These are phyloP conservation scores for Latrodectus elegans DNA, from an alignment of 2,888 invertebrate genomes.

Conservation along the genomic window DNA sequence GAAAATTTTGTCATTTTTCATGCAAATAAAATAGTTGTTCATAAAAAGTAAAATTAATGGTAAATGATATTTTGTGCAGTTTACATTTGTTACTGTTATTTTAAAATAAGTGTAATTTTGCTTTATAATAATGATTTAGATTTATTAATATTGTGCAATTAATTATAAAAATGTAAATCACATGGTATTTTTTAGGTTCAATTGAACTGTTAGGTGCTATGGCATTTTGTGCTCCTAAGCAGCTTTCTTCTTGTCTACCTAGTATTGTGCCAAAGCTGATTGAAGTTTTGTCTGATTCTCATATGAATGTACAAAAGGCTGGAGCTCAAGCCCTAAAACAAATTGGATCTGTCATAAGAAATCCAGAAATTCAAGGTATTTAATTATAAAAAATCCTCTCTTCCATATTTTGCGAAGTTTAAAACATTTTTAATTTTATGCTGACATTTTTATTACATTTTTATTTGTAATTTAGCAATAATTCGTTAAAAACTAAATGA, in stretches of 20 bases:
- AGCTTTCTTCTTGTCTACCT: conserved; percentile 96
- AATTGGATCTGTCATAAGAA: conserved; percentile 97
- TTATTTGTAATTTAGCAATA: too few relatives aligned
- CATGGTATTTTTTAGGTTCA: conserved; percentile 80
- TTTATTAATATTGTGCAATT: not conserved
- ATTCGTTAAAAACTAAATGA: too few relatives aligned
- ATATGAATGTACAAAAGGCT: conserved; percentile 96
- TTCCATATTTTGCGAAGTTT: too few relatives aligned
- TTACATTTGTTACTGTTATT: not conserved
- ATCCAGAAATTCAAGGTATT: conserved; percentile 95
- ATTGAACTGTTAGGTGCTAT: conserved; percentile 97
- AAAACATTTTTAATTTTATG: too few relatives aligned
- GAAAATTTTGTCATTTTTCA: too few relatives aligned
- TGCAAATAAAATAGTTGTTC: too few relatives aligned
- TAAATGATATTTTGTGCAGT: not conserved
- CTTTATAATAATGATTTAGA: not conserved
- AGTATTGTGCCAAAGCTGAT: conserved; percentile 98
- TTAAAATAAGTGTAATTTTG: not conserved
- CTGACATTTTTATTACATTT: too few relatives aligned
- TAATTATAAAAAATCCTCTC: too few relatives aligned
- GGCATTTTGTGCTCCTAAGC: conserved; percentile 99
- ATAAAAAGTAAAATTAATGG: not conserved
- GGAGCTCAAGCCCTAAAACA: conserved; percentile 95
- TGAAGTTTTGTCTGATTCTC: conserved; percentile 94
- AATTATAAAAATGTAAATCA: conserved; percentile 43